A percentile compares a stretch with the other conserved stretches of the same genome.
These are phyloP conservation scores for Sylvietta virens DNA, from an alignment of 2,113 vertebrate genomes.

Conservation along the genomic window DNA sequence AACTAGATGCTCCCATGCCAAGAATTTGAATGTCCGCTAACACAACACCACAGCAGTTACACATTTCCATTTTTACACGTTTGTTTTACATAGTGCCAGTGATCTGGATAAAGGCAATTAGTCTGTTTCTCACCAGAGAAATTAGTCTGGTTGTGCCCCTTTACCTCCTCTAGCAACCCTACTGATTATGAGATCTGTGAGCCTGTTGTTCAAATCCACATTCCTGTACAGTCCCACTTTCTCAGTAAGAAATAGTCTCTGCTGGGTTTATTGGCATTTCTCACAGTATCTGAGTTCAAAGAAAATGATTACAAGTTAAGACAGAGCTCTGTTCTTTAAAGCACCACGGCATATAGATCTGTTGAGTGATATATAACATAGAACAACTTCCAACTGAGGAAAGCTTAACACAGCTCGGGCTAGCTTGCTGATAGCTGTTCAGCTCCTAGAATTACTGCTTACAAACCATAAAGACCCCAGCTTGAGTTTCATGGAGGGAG, in stretches of 20 bases:
- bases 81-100: constrained; percentile 34
- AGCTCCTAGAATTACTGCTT: constrained; percentile 67
- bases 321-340: constrained; percentile 70
- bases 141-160: neutral
- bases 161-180: constrained; percentile 19
- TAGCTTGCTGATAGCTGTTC: constrained; percentile 60
- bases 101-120: constrained; percentile 45
- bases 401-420: constrained; percentile 51
- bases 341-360: constrained; percentile 63
- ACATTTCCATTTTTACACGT: neutral
- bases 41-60: neutral
- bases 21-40: neutral
- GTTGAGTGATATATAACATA: constrained; percentile 63
- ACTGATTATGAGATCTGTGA: constrained; percentile 18
- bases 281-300: constrained; percentile 74
- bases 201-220: constrained; percentile 40
- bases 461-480: constrained; percentile 60
- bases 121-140: constrained; percentile 34
- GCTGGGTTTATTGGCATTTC: constrained; percentile 74
- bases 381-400: constrained; percentile 64
- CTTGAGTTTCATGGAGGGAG: constrained; percentile 48
- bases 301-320: constrained; percentile 76
- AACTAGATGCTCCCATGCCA: neutral
- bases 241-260: constrained; percentile 67
- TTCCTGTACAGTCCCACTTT: constrained; percentile 46